These are phyloP conservation scores for Haliclystus octoradiatus DNA, from an alignment of 30 jellyfish, hydroid and myxozoan species.

Conservation along the genomic window DNA sequence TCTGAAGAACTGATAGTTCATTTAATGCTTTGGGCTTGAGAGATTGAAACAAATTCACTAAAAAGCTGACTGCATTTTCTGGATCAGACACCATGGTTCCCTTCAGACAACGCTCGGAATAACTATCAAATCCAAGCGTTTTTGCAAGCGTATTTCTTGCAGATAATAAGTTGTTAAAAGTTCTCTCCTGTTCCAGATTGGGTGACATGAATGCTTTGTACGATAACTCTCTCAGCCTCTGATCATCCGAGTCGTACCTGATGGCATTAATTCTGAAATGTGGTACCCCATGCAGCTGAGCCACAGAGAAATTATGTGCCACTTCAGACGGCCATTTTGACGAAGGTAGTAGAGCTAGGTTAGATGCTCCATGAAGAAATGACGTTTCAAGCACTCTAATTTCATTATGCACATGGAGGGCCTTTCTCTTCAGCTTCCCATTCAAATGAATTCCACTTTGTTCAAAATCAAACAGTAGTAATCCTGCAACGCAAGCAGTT, in stretches of 20 bases:
- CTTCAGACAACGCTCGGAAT: slow-evolving; percentile 50
- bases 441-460: slow-evolving; percentile 94
- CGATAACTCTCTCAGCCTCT: slow-evolving; percentile 36
- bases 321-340: slow-evolving; percentile 57
- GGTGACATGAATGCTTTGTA: slow-evolving; percentile 56
- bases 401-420: slow-evolving; percentile 66
- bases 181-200: slow-evolving; percentile 28
- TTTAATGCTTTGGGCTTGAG: slow-evolving; percentile 24
- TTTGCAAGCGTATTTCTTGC: slow-evolving; percentile 58
- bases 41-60: slow-evolving; percentile 30
- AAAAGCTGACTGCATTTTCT: slow-evolving; percentile 44
- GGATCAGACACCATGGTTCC: slow-evolving; percentile 89
- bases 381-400: slow-evolving; percentile 57
- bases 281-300: slow-evolving; percentile 12
- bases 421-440: slow-evolving; percentile 20
- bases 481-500: slow-evolving; percentile 63
- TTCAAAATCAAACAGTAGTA: slow-evolving; percentile 81
- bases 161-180: slow-evolving; percentile 41
- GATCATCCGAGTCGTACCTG: slow-evolving; percentile 36
- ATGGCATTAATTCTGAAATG: slow-evolving; percentile 38
- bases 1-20: slow-evolving; percentile 29
- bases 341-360: slow-evolving; percentile 35
- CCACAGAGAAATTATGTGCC: slow-evolving; percentile 33
- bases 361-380: slow-evolving; percentile 37
- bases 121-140: slow-evolving; percentile 69